Conservation (phyloP, 2,113 vertebrate species). For the Notothenia coriiceps region DNA sequence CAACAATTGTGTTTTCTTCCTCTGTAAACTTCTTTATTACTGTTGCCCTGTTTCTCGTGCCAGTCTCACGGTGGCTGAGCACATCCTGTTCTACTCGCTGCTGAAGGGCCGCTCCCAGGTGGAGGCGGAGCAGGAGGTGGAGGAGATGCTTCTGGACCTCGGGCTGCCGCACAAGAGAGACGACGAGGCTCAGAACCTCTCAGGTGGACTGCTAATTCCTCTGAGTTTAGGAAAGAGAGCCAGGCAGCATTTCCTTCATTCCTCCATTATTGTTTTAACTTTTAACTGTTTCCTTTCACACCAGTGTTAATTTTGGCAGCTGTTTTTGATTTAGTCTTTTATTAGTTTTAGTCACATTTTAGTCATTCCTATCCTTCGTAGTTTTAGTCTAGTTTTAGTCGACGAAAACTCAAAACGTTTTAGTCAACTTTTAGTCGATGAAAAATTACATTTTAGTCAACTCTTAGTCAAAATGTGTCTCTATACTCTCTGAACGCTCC, state of each 20-base stretch:
- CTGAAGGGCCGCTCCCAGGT: constrained; percentile 89
- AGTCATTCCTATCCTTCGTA: no score
- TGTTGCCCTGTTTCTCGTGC: not conserved
- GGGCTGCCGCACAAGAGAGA: constrained; percentile 91
- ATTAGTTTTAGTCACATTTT: no score
- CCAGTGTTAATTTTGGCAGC: no score
- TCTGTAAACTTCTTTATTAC: not conserved
- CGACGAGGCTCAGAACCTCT: constrained; percentile 92
- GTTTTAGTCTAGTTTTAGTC: no score
- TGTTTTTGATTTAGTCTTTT: no score
- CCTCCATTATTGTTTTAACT: not conserved
- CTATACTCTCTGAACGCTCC: no score
- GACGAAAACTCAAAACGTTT: no score
- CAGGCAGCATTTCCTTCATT: no score
- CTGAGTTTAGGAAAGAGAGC: not conserved
- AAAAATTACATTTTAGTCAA: no score
- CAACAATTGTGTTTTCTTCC: not conserved
- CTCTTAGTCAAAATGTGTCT: no score
- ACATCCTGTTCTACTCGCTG: constrained; percentile 90
- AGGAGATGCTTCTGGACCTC: constrained; percentile 90
- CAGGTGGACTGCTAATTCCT: constrained; percentile 82
- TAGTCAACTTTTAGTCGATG: no score
- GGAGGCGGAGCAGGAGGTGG: constrained; percentile 88
- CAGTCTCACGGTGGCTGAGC: constrained; percentile 88
- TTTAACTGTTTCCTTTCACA: not conserved